A percentile compares a stretch with the other conserved stretches of the same genome.
Evolutionary conservation across 2,113 vertebrate species (phyloP).

Genomic region (Axis porcinus): DNA sequence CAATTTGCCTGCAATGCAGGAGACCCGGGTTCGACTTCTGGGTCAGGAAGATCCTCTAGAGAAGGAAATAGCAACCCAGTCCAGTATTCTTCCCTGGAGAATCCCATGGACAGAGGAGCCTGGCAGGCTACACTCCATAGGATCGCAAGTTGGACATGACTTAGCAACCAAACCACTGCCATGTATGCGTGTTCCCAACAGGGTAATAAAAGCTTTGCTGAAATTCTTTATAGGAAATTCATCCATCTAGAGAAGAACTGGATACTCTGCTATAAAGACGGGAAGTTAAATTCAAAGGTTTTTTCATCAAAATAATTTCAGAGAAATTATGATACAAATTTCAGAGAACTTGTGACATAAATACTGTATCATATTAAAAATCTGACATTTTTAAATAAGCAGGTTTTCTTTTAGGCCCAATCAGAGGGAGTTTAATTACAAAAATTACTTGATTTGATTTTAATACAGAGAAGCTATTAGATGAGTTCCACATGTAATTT

Average conservation of each 20-base stretch:
- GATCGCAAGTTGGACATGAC: rapidly evolving
- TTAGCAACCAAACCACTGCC: neutral
- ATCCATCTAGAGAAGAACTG: neutral
- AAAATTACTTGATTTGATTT: neutral
- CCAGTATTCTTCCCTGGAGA: neutral
- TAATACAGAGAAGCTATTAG: neutral
- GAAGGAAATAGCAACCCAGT: neutral
- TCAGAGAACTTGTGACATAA: neutral
- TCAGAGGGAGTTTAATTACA: neutral
- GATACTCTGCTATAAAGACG: neutral
- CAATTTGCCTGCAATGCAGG: neutral
- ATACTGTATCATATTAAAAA: neutral
- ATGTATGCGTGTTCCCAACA: neutral
- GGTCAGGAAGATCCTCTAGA: neutral
- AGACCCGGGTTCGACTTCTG: neutral
- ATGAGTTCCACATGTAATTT: neutral
- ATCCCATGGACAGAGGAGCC: neutral
- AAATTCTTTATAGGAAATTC: neutral
- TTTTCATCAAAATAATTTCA: neutral
- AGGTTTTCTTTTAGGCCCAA: neutral
- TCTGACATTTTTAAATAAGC: neutral
- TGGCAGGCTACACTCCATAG: neutral
- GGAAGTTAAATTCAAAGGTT: neutral
- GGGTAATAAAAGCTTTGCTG: neutral
- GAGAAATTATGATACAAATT: neutral